Conservation (phyloP, 2,888 invertebrate species). For the Nebria brevicollis region DNA sequence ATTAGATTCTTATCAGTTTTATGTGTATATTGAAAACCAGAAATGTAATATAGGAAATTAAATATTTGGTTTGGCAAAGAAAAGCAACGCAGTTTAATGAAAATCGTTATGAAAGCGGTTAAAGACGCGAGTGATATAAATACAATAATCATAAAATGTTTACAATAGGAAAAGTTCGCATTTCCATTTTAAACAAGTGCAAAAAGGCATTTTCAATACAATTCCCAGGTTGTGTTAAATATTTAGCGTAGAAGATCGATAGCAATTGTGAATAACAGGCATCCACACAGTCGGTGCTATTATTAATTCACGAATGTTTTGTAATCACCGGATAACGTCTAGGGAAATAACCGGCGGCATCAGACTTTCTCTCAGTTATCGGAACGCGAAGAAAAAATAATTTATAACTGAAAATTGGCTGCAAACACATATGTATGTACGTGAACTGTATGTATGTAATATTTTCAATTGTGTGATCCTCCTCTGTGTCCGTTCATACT, state of each 20-base stretch:
- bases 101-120: neutral
- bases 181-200: constrained; percentile 40
- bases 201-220: constrained; percentile 43
- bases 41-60: neutral
- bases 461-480: neutral
- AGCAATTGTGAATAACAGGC: constrained; percentile 44
- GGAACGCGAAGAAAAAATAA: constrained; percentile 22
- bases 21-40: neutral
- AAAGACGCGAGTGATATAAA: neutral
- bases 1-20: too few relatives aligned
- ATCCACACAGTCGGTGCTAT: constrained; percentile 24
- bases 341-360: constrained; percentile 40
- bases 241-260: constrained; percentile 44
- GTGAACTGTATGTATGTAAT: neutral
- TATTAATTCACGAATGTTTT: constrained; percentile 47
- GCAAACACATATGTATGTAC: constrained; percentile 10
- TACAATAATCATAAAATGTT: constrained; percentile 4
- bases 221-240: constrained; percentile 39
- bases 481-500: neutral
- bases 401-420: constrained; percentile 23
- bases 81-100: neutral
- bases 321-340: constrained; percentile 46
- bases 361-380: too few relatives aligned
- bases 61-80: neutral
- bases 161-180: constrained; percentile 13